These are phyloP conservation scores for Halcyon malimbica DNA, from an alignment of 2,113 vertebrate species.

Conservation along the genomic window DNA sequence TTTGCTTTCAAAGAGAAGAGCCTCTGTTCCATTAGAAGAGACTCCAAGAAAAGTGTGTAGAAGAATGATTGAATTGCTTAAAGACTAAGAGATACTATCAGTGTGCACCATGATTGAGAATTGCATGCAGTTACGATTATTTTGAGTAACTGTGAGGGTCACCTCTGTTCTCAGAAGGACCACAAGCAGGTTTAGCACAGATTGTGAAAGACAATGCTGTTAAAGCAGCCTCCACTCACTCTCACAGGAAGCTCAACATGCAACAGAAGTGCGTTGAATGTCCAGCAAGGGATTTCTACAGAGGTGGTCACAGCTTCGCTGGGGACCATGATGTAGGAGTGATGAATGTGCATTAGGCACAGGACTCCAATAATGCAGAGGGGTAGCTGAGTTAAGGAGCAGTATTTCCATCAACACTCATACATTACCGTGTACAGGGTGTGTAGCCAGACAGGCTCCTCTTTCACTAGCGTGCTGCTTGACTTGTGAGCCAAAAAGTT, in stretches of 20 bases:
- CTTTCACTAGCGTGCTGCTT: not conserved
- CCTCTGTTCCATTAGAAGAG: not conserved
- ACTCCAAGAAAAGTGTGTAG: not conserved
- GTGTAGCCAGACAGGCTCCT: not conserved
- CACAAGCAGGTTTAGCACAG: not conserved
- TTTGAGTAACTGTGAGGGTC: not conserved
- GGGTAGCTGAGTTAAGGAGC: not conserved
- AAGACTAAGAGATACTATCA: not conserved
- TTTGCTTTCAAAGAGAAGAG: not conserved
- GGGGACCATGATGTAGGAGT: not conserved
- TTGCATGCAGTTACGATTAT: not conserved
- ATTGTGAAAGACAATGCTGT: not conserved
- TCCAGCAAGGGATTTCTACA: not conserved
- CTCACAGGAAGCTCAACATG: not conserved
- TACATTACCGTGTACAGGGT: fast-evolving
- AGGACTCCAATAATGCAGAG: fast-evolving
- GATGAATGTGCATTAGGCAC: not conserved
- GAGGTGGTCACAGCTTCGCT: not conserved
- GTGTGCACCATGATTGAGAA: not conserved
- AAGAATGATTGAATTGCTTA: not conserved
- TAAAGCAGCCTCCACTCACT: not conserved
- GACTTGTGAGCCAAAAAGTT: not conserved
- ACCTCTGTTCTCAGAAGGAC: not conserved
- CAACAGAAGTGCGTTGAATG: not conserved
- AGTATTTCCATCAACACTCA: not conserved